Conservation (phyloP, 2,888 invertebrate species). For the Heteropelma amictum region DNA sequence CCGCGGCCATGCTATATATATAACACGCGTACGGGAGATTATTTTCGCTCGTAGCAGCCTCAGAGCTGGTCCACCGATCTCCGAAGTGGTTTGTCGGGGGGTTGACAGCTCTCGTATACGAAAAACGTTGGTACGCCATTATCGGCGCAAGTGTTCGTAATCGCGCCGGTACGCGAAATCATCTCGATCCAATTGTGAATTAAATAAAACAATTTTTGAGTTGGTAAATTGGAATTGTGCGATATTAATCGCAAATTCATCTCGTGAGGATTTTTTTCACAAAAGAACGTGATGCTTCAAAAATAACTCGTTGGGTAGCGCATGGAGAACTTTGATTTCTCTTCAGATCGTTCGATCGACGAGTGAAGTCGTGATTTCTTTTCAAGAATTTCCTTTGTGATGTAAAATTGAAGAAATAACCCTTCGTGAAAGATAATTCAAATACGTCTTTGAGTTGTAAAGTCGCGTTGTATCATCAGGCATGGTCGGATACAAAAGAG, state of each 20-base stretch:
- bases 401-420: not conserved
- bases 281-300: not conserved
- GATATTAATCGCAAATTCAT: too few species aligned
- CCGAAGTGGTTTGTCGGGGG: slow-evolving; percentile 67
- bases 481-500: slow-evolving; percentile 33
- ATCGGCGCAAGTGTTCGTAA: slow-evolving; percentile 38
- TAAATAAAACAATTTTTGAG: too few species aligned
- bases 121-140: slow-evolving; percentile 28
- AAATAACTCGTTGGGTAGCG: not conserved
- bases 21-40: slow-evolving; percentile 62
- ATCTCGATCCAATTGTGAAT: not conserved
- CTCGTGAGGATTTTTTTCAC: too few species aligned
- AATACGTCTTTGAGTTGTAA: slow-evolving; percentile 2
- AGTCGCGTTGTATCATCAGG: slow-evolving; percentile 29
- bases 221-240: too few species aligned
- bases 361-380: too few species aligned
- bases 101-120: slow-evolving; percentile 68
- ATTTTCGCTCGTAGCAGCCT: slow-evolving; percentile 71
- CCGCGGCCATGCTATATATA: slow-evolving; percentile 17
- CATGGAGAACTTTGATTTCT: not conserved
- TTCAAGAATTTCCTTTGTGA: not conserved
- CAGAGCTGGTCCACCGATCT: slow-evolving; percentile 67
- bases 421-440: not conserved
- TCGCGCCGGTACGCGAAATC: slow-evolving; percentile 29
- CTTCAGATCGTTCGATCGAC: too few species aligned